Evolutionary conservation across 35 echinoderm and acorn worm genomes (phyloP).

Genomic region (Diadema setosum): DNA sequence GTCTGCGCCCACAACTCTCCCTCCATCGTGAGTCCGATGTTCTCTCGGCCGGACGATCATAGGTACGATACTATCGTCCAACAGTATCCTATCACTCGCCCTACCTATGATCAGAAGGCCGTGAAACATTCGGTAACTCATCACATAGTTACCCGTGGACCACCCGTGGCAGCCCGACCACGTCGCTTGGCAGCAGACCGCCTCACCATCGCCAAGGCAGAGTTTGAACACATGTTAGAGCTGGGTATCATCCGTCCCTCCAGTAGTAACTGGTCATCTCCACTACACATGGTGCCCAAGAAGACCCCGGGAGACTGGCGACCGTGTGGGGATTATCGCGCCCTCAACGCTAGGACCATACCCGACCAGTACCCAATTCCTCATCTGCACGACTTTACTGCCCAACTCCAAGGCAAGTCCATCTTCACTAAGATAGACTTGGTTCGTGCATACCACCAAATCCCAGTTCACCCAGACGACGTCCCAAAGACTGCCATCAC

Average conservation of each 20-base stretch:
- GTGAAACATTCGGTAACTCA: conserved; percentile 42
- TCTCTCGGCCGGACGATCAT: not conserved
- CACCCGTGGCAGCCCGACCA: conserved; percentile 15
- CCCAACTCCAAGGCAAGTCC: not conserved
- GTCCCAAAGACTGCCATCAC: conserved; percentile 46
- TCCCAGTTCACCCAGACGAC: conserved; percentile 29
- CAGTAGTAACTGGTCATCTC: conserved; percentile 42
- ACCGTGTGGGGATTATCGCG: conserved; percentile 54
- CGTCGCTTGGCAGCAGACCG: conserved; percentile 7
- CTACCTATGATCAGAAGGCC: not conserved
- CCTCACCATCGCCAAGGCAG: conserved; percentile 1
- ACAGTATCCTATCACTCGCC: not conserved
- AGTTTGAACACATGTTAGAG: conserved; percentile 63
- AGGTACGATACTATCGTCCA: not conserved
- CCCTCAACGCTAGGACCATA: conserved; percentile 27
- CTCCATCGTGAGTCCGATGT: not conserved
- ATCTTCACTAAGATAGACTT: conserved; percentile 58
- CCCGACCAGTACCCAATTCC: conserved; percentile 56
- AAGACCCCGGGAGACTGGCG: too few species aligned
- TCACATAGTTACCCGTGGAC: conserved; percentile 41
- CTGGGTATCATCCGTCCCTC: conserved; percentile 44
- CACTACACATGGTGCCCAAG: conserved; percentile 53
- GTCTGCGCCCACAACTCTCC: not conserved
- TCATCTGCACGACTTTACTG: conserved; percentile 46
- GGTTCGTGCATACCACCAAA: conserved; percentile 58